Evolutionary conservation across 2,888 invertebrate genomes (phyloP), one percentile per base, ranked within the genome.

Genomic region (Parasteatoda lunata): DNA sequence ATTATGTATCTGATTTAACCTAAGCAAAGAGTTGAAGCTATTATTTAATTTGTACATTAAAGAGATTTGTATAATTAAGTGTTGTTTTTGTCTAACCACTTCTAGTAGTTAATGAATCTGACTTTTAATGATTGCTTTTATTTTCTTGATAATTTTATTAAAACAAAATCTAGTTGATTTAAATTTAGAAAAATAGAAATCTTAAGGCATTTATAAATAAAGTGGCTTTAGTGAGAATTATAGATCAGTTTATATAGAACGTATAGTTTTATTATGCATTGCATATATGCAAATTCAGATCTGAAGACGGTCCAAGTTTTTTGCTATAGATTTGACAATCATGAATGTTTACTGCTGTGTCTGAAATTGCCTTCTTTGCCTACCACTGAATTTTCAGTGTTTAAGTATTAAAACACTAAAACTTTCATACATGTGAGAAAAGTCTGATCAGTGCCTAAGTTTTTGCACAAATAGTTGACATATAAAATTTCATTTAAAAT

Each of bases 271-370:
- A 78, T 78, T 51, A 83, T 79, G 68, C 30, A 77, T 77, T 51
- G 82, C 73, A 30, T 30, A 30, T 30, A 51, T 77, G 75, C 70
- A 76, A 88, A 30, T 15, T 66, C 54, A 82, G 73, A 78, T 76
- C 64, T 77, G 64, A 79, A 65, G 73, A 68, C 68, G 69, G 83
- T 79, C 88, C 83, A 83, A 72, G 79, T 79, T 83, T 77, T 68
- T 79, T 88, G 79, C 64, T 82, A 77, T 78, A 77, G 78, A 73
- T 70, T 76, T 88, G 88, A 88, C 88, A 88, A 88, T 88, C 88
- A 88, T 83, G 81, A 79, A 64, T 70, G 76, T 52, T 88, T 66
- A 83, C 73, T 88, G 83, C 70, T 79, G 68, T 68, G 75, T 78
- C 52, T 77, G 69, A 82, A 86, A 77, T 72, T 68, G 86, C 77